A percentile compares a stretch with the other conserved stretches of the same genome.
Conservation (phyloP, 2,888 invertebrate genomes). For the Mythimna loreyi region DNA sequence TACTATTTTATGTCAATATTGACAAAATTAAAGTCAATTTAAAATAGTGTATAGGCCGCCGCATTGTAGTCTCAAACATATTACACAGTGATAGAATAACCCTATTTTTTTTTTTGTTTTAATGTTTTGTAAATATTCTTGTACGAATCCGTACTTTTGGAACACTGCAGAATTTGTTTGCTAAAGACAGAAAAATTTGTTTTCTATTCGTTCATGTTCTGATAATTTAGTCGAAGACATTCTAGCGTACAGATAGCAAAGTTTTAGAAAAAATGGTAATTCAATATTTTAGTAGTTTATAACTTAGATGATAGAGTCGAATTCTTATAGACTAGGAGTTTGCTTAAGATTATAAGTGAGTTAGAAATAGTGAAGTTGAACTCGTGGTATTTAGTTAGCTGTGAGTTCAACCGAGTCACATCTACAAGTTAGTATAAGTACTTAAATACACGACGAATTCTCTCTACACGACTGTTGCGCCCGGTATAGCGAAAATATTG, state of each 20-base stretch:
- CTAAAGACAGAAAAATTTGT: not conserved
- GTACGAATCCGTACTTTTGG: not conserved
- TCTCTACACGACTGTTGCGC: constrained; percentile 11
- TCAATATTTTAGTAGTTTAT: constrained; percentile 22
- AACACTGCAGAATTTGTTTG: not conserved
- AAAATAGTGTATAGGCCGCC: constrained; percentile 29
- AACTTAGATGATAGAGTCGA: constrained; percentile 45
- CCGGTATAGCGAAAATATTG: not conserved
- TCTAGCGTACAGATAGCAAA: constrained; percentile 4
- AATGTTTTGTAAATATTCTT: not conserved
- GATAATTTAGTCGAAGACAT: constrained; percentile 8
- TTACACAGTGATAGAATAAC: constrained; percentile 1
- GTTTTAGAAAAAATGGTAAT: constrained; percentile 11
- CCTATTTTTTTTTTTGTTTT: not conserved
- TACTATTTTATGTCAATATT: not conserved
- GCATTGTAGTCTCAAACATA: not conserved
- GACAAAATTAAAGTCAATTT: constrained; percentile 12
- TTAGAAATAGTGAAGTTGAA: constrained; percentile 46
- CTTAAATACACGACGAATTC: constrained; percentile 30
- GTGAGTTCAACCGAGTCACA: constrained; percentile 13
- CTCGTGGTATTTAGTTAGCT: not conserved
- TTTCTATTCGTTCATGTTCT: not conserved
- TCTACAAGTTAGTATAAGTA: constrained; percentile 24
- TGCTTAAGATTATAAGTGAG: constrained; percentile 60
- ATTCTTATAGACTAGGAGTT: constrained; percentile 64